These are phyloP conservation scores for Ploceus nigricollis DNA, from an alignment of 2,113 vertebrate species.

Conservation along the genomic window DNA sequence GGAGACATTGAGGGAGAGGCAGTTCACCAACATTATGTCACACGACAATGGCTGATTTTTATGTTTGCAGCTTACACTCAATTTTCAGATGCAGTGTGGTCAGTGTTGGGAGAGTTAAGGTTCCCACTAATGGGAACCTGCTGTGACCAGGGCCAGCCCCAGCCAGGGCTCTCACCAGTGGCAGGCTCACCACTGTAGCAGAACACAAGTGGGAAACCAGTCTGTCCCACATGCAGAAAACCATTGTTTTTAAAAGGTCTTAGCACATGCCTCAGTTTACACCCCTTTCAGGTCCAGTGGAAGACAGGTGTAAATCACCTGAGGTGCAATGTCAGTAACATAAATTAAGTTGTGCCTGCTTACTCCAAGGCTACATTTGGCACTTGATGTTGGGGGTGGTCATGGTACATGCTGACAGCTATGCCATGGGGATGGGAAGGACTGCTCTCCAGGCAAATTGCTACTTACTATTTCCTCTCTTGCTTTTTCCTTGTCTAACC, in stretches of 20 bases:
- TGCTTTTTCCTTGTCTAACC: fast-evolving
- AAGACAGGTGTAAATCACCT: background rate
- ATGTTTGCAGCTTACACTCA: background rate
- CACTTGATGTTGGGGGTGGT: fast-evolving
- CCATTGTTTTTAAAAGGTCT: background rate
- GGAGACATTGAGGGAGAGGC: background rate
- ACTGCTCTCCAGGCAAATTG: background rate
- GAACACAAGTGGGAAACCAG: background rate
- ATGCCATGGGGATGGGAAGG: fast-evolving
- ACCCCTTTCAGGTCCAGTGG: background rate
- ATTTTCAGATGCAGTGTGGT: background rate
- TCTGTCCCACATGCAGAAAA: background rate
- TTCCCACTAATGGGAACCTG: background rate
- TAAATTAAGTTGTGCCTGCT: background rate
- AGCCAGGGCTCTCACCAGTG: background rate
- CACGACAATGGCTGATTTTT: background rate
- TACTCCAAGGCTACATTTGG: background rate
- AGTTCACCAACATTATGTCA: background rate
- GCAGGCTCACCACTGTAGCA: background rate
- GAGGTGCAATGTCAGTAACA: background rate
- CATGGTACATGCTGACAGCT: fast-evolving
- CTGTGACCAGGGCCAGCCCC: background rate
- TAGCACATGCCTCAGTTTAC: background rate
- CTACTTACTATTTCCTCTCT: background rate
- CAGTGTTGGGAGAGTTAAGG: background rate